phyloP scores from a whole-genome alignment of 2,113 vertebrate species.

The Poicephalus gulielmi region DNA sequence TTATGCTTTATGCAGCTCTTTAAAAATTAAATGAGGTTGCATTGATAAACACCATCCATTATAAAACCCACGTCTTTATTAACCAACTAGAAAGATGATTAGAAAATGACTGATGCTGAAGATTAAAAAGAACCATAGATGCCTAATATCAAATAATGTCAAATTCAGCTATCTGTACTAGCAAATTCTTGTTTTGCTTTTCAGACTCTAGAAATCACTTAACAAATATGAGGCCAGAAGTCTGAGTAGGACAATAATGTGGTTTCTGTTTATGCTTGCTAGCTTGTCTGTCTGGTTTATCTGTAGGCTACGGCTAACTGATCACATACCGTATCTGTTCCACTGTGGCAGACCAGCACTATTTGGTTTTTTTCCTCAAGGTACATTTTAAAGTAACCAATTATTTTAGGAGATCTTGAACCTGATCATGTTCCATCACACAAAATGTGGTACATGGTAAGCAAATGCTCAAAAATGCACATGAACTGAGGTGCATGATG shows the following conservation, averaged over 20 bases:
- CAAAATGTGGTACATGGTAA: neutral
- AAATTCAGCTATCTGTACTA: slow-evolving; percentile 55
- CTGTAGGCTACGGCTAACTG: slow-evolving; percentile 83
- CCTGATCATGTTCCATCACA: neutral
- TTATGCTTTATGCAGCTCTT: slow-evolving; percentile 9
- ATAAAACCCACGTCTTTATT: neutral
- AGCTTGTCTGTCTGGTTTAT: slow-evolving; percentile 79
- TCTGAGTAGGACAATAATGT: slow-evolving; percentile 79
- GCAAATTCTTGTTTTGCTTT: slow-evolving; percentile 65
- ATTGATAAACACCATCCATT: slow-evolving; percentile 33
- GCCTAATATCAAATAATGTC: slow-evolving; percentile 30
- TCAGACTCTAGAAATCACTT: slow-evolving; percentile 63
- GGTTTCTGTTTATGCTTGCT: slow-evolving; percentile 74
- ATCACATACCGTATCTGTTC: slow-evolving; percentile 87
- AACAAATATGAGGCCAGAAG: slow-evolving; percentile 72
- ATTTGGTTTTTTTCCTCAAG: slow-evolving; percentile 74
- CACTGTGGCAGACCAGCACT: slow-evolving; percentile 80
- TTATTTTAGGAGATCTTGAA: slow-evolving; percentile 49
- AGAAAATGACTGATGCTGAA: slow-evolving; percentile 59
- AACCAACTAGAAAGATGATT: neutral
- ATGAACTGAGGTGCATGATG: neutral
- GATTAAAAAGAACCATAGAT: slow-evolving; percentile 50
- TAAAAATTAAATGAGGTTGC: slow-evolving; percentile 27
- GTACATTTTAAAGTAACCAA: slow-evolving; percentile 76
- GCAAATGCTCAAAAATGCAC: neutral